Base-by-base conservation (phyloP, 2,888 invertebrate species). In the Desoria tigrina region DNA sequence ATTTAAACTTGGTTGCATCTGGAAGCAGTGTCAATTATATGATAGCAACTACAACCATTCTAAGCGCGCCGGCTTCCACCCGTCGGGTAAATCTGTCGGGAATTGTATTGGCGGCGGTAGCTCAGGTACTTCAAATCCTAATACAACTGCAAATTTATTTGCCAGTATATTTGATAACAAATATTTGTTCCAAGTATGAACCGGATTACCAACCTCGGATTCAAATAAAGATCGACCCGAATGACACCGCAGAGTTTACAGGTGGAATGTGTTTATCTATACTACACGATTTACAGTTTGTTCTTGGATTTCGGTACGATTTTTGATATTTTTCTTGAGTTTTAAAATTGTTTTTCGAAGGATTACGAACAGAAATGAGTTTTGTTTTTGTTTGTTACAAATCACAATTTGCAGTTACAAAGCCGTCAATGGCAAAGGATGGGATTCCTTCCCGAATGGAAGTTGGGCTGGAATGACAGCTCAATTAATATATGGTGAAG, bases 401-500 rank as follows among this genome's bases (percentile, higher is more conserved):
- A n/a, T n/a, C n/a, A n/a, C n/a, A n/a, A n/a, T n/a, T n/a, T n/a
- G n/a, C n/a, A 66, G 61, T 24, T 62, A 62, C 50, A 14, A 50
- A 7, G 24, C 62, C 6, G 21, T 62, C 18, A 53, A 66, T 37
- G 66, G 66, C 14, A 63, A 62, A 18, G 66, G 66, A 24, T 63
- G 66, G 66, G 66, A 55, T 7, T 9, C 54, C 2, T 26, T 59
- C 42, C 62, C 58, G 39, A 66, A 66, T 42, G 62, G 62, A 3
- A 45, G 58, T 27, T 66, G 63, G 63, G 59, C 63, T 2, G 66
- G 66, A 16, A 62, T 62, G 66, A 28, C 37, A 26, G 49, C 23
- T 0, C 66, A 66, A 42, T 24, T 66, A 24, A 27, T 66, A 14
- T 16, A 66, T 37, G 32, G 45, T 11, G 63, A 63, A n/a, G 66